Base-by-base conservation (phyloP, 2,797 vertebrate species). In the Mormyrus hasselquistii region DNA sequence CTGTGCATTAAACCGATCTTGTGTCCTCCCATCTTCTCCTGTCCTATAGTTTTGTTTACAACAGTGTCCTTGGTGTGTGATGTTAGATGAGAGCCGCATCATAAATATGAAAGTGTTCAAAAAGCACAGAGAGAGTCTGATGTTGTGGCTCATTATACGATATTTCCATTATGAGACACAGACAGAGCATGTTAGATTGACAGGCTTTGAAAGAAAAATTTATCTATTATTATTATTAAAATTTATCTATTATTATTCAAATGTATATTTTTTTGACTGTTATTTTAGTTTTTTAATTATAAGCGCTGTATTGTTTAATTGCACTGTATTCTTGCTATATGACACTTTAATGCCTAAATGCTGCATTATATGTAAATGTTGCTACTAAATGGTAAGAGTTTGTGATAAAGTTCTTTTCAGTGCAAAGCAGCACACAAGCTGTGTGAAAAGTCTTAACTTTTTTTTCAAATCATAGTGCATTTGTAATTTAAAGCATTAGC, bases 311-410 rank as follows among this genome's bases (percentile, higher is more conserved):
- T 83, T 62, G 34, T 87, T 62, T 65, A 59, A 88, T 16, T 49
- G 57, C 29, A 25, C 65, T 41, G 57, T 16, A 16, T 65, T 88
- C 65, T 10, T 82, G 34, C 6, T 53, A 19, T 3, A 65, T 53
- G 29, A 83, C 59, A 29, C 84, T 44, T 87, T 73, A 82, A 89
- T 87, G 86, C 65, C 55, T 41, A 79, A 25, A 84, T 79, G 50
- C n/a, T 89, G 52, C 41, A 87, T 82, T 47, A 57, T n/a, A 41
- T 52, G 16, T 29, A 47, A 44, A 57, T 57, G 25, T 8, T 55
- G 7, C 16, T 79, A 55, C 47, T 38, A 59, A 79, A 34, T 79
- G 65, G 19, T 55, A 79, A 89, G 34, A 52, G 49, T 69, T 44
- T 53, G 8, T 59, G 49, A 73, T 29, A 34, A 55, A 55, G 25